Percentiles rank a stretch among this genome's conserved stretches.
Evolutionary conservation across 2,888 invertebrate genomes (phyloP).

Genomic region (Perithous albicinctus): DNA sequence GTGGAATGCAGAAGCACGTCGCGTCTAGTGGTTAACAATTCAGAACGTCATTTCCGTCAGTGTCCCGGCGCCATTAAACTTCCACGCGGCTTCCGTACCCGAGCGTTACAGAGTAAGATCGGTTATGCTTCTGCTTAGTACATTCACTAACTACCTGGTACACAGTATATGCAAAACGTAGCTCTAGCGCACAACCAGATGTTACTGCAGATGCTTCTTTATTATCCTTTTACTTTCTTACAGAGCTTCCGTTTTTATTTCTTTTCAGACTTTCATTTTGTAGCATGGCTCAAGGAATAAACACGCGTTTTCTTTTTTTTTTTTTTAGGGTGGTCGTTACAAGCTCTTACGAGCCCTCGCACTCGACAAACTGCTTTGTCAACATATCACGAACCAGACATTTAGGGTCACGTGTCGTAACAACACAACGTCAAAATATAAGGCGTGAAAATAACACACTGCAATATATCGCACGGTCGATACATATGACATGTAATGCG

Average conservation of each 20-base stretch:
- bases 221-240: neutral
- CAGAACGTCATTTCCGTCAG: constrained; percentile 56
- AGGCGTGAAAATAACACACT: no score
- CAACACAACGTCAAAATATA: no score
- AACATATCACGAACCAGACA: no score
- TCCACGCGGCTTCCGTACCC: constrained; percentile 30
- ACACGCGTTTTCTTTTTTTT: no score
- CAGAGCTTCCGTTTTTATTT: neutral
- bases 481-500: no score
- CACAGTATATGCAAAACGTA: constrained; percentile 17
- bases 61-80: constrained; percentile 43
- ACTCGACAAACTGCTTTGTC: constrained; percentile 39
- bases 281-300: constrained; percentile 15
- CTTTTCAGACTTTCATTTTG: constrained; percentile 3
- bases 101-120: constrained; percentile 35
- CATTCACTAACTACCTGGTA: neutral
- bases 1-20: constrained; percentile 5
- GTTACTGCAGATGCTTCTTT: neutral
- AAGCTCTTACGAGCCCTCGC: constrained; percentile 6
- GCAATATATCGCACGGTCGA: no score
- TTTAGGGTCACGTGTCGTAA: no score
- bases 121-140: constrained; percentile 21
- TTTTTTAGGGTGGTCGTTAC: constrained; percentile 29
- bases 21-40: constrained; percentile 49
- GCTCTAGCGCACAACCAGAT: neutral